Percentiles rank a stretch among this genome's conserved stretches.
Evolutionary conservation across 2,797 vertebrate species (phyloP).

Genomic region (Necrosyrtes monachus): DNA sequence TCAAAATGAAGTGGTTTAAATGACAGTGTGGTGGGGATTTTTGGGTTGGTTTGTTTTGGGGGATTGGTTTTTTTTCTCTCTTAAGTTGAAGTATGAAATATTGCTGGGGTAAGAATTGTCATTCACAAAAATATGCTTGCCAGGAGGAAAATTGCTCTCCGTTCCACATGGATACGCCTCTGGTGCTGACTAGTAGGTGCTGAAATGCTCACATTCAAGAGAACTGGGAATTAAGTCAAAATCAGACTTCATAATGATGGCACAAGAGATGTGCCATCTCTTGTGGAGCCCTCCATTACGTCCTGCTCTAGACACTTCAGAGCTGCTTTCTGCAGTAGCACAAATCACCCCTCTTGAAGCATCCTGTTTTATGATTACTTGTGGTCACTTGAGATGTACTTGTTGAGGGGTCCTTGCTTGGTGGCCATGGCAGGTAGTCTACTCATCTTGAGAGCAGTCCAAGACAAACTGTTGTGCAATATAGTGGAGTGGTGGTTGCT

Average conservation of each 20-base stretch:
- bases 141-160: neutral
- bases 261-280: neutral
- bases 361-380: neutral
- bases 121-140: neutral
- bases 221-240: neutral
- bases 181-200: neutral
- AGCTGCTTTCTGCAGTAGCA: neutral
- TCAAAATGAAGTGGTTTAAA: neutral
- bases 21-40: neutral
- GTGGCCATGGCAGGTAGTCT: neutral
- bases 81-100: neutral
- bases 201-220: neutral
- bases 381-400: neutral
- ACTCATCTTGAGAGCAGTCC: neutral
- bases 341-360: neutral
- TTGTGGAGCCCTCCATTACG: neutral
- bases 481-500: neutral
- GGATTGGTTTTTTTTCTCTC: no score
- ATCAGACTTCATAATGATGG: neutral
- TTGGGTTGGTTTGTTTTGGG: neutral
- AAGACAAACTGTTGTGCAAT: neutral
- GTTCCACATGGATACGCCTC: neutral
- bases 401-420: neutral
- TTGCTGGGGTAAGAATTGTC: neutral
- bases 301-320: neutral